These are phyloP conservation scores for Molossus molossus DNA, from an alignment of 2,797 vertebrate species.

Conservation along the genomic window DNA sequence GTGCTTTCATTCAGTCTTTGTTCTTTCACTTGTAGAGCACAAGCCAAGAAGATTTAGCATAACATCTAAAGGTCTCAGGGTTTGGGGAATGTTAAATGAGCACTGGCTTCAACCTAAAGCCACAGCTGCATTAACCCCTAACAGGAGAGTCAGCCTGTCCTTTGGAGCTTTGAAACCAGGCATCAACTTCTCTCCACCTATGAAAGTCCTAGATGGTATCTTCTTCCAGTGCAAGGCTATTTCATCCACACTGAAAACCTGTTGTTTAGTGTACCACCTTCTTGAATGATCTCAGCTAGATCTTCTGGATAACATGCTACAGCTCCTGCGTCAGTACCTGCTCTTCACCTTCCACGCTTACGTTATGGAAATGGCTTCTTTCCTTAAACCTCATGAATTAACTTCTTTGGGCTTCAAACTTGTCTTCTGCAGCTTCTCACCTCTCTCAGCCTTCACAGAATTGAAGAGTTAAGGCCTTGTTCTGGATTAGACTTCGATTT, in stretches of 20 bases:
- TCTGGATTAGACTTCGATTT: background rate
- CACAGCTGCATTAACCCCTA: no score
- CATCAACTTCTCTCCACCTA: no score
- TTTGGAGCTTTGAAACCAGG: no score
- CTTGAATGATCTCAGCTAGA: background rate
- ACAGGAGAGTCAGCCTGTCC: no score
- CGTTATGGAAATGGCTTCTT: background rate
- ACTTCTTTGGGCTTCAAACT: background rate
- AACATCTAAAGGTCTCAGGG: background rate
- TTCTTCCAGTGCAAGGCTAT: no score
- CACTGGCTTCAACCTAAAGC: no score
- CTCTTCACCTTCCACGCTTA: background rate
- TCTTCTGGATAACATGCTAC: background rate
- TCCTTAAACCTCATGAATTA: background rate
- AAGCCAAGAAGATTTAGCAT: background rate
- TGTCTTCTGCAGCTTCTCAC: background rate
- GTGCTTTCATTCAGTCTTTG: background rate
- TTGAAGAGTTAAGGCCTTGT: background rate
- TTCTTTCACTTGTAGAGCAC: background rate
- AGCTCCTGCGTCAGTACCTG: background rate
- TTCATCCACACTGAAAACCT: background rate
- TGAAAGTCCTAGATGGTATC: no score
- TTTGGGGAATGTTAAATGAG: no score
- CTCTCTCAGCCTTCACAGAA: background rate
- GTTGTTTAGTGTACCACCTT: background rate